Evolutionary conservation across 2,888 invertebrate species (phyloP).

Genomic region (Drosophila acutilabella): DNA sequence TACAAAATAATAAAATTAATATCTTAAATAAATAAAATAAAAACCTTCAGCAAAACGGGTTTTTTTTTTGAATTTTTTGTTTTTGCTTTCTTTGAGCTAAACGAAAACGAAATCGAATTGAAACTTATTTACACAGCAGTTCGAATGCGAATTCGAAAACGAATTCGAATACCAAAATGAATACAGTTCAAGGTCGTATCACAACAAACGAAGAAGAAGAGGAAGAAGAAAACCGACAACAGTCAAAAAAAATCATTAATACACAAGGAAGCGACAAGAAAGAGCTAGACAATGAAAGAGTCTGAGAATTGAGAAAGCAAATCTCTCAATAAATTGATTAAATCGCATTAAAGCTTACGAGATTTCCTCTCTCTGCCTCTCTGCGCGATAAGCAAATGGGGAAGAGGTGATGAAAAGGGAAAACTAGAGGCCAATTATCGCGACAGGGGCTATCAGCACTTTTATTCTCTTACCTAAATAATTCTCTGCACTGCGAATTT

Average conservation of each 20-base stretch:
- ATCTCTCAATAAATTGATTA: background rate
- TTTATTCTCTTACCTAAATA: constrained; percentile 4
- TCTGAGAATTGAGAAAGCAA: background rate
- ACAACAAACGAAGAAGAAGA: background rate
- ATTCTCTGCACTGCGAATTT: constrained; percentile 1
- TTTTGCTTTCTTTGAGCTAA: constrained; percentile 17
- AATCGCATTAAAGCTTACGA: background rate
- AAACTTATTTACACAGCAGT: constrained; percentile 13
- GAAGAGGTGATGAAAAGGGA: background rate
- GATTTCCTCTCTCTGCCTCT: background rate
- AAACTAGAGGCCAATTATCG: constrained; percentile 1
- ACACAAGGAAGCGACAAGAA: background rate
- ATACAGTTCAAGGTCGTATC: constrained; percentile 65
- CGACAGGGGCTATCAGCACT: constrained; percentile 1
- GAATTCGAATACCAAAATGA: constrained; percentile 7
- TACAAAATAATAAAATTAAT: constrained; percentile 5
- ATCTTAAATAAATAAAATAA: background rate
- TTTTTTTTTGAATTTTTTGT: constrained; percentile 1
- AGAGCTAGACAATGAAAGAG: background rate
- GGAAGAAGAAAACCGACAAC: no score
- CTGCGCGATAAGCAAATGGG: no score
- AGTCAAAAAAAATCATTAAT: background rate
- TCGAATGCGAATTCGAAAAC: constrained; percentile 7
- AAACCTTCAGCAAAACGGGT: constrained; percentile 54
- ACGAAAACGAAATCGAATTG: constrained; percentile 32